Evolutionary conservation across 2,113 vertebrate species (phyloP).

Genomic region (Atractosteus spatula): DNA sequence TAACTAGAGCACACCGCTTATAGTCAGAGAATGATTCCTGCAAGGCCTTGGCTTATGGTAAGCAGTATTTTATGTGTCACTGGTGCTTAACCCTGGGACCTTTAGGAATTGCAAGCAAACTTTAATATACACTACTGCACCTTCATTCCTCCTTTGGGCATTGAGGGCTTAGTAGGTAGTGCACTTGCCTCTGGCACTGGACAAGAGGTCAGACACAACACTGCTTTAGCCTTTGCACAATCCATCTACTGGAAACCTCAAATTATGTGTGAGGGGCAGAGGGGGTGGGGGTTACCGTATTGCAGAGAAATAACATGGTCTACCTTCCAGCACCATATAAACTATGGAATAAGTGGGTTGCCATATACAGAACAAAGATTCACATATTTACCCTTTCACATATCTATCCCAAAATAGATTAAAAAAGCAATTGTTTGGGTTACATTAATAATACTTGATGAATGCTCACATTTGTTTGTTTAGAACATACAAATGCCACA

Average conservation of each 20-base stretch:
- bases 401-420: too few relatives aligned
- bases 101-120: background rate
- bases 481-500: too few relatives aligned
- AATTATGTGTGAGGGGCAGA: background rate
- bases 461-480: too few relatives aligned
- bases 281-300: background rate
- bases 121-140: slow-evolving; percentile 4
- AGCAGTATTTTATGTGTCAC: slow-evolving; percentile 4
- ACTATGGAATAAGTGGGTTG: background rate
- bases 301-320: background rate
- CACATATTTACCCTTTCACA: too few relatives aligned
- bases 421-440: too few relatives aligned
- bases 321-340: background rate
- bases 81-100: slow-evolving; percentile 5
- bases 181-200: background rate
- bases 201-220: background rate
- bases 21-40: slow-evolving; percentile 3
- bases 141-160: background rate
- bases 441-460: too few relatives aligned
- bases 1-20: slow-evolving; percentile 1
- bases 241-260: background rate
- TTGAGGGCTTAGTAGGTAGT: background rate
- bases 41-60: slow-evolving; percentile 1
- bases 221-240: background rate
- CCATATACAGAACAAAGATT: too few relatives aligned